Evolutionary conservation across 2,113 vertebrate species (phyloP).

Genomic region (Takifugu bimaculatus): DNA sequence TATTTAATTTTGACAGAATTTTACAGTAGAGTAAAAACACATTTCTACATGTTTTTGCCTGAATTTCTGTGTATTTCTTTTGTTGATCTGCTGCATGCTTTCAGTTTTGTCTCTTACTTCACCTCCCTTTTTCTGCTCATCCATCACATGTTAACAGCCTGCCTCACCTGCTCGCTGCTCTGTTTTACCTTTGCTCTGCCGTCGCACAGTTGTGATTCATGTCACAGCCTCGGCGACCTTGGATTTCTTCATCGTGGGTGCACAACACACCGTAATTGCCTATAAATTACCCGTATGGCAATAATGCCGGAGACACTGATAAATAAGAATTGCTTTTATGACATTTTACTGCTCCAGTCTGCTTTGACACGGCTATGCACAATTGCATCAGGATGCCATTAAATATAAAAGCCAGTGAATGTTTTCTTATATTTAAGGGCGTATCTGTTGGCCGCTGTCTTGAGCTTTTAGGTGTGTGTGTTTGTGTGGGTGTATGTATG

Average conservation of each 20-base stretch:
- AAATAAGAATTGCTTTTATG: not conserved
- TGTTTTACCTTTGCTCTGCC: not conserved
- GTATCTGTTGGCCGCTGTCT: not conserved
- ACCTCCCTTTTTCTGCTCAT: not conserved
- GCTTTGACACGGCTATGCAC: slow-evolving; percentile 3
- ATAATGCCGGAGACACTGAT: not conserved
- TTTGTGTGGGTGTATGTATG: too few species aligned
- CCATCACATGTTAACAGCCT: slow-evolving; percentile 7
- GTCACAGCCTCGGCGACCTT: slow-evolving; percentile 36
- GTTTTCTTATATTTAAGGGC: too few species aligned
- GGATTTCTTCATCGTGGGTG: slow-evolving; percentile 22
- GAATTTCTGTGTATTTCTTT: too few species aligned
- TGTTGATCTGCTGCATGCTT: not conserved
- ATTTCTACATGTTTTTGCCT: too few species aligned
- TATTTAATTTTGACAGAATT: too few species aligned
- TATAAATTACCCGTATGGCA: slow-evolving; percentile 32
- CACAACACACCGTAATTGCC: slow-evolving; percentile 25
- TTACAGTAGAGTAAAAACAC: too few species aligned
- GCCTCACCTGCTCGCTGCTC: slow-evolving; percentile 2
- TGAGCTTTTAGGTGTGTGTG: not conserved
- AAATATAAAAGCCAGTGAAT: too few species aligned
- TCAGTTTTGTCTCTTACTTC: not conserved
- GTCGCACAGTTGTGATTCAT: slow-evolving; percentile 24
- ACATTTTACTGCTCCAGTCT: not conserved
- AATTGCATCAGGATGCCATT: too few species aligned